These are phyloP conservation scores for Panthera tigris DNA, from an alignment of 2,113 vertebrate genomes.

Conservation along the genomic window DNA sequence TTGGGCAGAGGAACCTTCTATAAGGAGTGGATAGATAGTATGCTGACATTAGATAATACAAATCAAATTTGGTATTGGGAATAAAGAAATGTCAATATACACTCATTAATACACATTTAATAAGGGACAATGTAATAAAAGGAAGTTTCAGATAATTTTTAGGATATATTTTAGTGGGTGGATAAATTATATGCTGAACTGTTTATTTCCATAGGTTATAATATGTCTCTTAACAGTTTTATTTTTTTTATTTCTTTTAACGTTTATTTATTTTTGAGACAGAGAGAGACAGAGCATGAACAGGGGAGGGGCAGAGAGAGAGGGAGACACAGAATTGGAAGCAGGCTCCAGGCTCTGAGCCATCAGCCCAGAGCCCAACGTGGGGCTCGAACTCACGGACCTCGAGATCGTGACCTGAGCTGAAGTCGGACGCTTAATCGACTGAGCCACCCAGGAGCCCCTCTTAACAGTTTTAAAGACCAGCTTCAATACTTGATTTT, in stretches of 20 bases:
- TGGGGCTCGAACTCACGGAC: no score
- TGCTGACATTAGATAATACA: neutral
- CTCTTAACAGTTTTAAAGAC: neutral
- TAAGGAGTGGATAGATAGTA: neutral
- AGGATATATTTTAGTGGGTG: neutral
- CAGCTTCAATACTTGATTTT: slow-evolving; percentile 10
- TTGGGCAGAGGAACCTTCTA: neutral
- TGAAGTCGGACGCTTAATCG: no score
- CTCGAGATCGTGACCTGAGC: no score
- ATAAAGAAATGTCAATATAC: neutral
- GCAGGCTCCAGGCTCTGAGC: no score
- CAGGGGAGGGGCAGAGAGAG: no score
- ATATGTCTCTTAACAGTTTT: neutral
- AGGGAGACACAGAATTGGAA: no score
- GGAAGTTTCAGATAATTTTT: neutral
- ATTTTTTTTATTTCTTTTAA: no score
- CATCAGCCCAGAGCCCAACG: no score
- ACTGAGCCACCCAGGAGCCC: no score
- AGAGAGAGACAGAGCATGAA: no score
- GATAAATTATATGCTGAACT: neutral
- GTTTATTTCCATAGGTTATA: neutral
- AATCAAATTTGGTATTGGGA: neutral
- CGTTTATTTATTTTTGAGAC: no score
- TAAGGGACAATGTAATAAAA: neutral
- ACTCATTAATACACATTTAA: neutral